phyloP scores from a whole-genome alignment of 2,113 vertebrate species.

The Gulo gulo region DNA sequence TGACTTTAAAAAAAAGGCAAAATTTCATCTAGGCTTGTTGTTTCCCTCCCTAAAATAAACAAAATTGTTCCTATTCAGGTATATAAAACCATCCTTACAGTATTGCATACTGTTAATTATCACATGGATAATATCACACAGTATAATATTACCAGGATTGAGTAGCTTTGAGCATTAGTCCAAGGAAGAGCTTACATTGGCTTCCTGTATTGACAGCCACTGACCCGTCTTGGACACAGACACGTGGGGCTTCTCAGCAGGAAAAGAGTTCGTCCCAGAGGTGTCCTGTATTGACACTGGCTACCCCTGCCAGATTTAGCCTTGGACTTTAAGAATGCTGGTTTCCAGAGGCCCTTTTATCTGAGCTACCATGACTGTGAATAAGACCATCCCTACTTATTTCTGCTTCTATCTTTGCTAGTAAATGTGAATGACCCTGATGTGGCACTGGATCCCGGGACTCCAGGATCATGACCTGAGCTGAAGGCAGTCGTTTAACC shows the following conservation, averaged over 20 bases:
- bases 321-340: not conserved
- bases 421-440: not conserved
- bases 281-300: not conserved
- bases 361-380: not conserved
- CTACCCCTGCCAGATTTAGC: not conserved
- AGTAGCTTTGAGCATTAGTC: not conserved
- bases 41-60: conserved; percentile 27
- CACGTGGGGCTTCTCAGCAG: not conserved
- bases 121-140: not conserved
- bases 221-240: not conserved
- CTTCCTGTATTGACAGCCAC: not conserved
- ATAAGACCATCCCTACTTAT: not conserved
- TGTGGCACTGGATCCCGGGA: no score
- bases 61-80: not conserved
- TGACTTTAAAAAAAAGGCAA: not conserved
- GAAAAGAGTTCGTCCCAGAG: not conserved
- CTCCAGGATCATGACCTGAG: no score
- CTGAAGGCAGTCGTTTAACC: no score
- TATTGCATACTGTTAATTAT: not conserved
- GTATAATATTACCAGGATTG: not conserved
- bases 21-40: conserved; percentile 5
- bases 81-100: not conserved
- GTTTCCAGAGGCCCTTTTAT: not conserved
- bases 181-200: not conserved
- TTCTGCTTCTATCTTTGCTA: not conserved